Evolutionary conservation across 1,140 invertebrate genomes (phyloP).

Genomic region (Phymastichus coffea): DNA sequence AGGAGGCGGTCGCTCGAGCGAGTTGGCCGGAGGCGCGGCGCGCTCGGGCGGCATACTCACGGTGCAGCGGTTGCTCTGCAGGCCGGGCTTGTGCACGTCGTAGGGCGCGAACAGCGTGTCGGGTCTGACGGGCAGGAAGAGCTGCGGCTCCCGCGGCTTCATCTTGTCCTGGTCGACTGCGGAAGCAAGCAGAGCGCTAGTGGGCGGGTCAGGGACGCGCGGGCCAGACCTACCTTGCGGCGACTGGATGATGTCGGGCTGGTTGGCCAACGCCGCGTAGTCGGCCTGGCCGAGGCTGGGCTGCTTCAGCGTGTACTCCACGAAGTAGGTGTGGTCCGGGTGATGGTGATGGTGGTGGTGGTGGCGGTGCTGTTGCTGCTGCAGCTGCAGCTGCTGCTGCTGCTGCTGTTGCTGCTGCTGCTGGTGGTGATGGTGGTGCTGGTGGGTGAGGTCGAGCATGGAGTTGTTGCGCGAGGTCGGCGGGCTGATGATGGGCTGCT

Average conservation of each 20-base stretch:
- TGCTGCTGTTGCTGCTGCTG: constrained; percentile 50
- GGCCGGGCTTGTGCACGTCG: constrained; percentile 53
- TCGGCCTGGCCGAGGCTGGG: constrained; percentile 51
- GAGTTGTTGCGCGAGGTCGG: constrained; percentile 56
- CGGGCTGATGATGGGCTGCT: constrained; percentile 60
- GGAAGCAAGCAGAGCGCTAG: constrained; percentile 13
- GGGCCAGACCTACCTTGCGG: constrained; percentile 58
- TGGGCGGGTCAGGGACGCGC: not conserved
- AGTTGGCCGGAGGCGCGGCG: too few relatives aligned
- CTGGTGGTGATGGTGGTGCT: constrained; percentile 58
- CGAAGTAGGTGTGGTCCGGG: constrained; percentile 60
- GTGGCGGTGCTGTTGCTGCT: constrained; percentile 55
- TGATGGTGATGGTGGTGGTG: constrained; percentile 55
- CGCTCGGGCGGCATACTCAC: constrained; percentile 48
- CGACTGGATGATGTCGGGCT: constrained; percentile 60
- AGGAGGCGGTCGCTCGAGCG: too few relatives aligned
- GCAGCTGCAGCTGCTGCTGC: too few relatives aligned
- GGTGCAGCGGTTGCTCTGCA: constrained; percentile 53
- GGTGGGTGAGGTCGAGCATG: constrained; percentile 57
- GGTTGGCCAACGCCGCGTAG: constrained; percentile 55
- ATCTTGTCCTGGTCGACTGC: constrained; percentile 49
- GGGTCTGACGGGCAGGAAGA: constrained; percentile 54
- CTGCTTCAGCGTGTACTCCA: constrained; percentile 52
- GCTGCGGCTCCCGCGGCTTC: constrained; percentile 52
- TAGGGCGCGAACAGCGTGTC: constrained; percentile 55